Evolutionary conservation across 2,888 invertebrate genomes (phyloP), one percentile per base, ranked within the genome.

Genomic region (Ceramica pisi): DNA sequence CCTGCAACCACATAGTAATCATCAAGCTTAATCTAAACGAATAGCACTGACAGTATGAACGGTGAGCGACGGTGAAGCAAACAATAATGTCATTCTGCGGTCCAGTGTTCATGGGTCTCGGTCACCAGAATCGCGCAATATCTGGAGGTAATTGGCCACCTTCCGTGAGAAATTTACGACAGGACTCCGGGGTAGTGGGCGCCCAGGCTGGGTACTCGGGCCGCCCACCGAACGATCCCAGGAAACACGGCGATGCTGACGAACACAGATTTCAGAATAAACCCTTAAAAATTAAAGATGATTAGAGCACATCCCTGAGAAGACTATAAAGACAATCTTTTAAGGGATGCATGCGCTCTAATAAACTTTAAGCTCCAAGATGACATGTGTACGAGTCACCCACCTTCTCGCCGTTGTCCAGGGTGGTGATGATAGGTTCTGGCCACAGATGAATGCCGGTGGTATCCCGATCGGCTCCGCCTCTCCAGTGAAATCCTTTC

Each of bases 381-480:
- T 48, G 5, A 62, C 31, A 21, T 48, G 5, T 55, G 7, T 41
- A 41, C 9, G 2, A 26, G 23, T 41, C 8, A 57, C 60, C 12
- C 0, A 89, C 89, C 84, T 88, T 84, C 70, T 87, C 71, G 8
- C 84, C 86, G 19, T 72, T 74, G 16, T 68, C 94, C 78, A 97
- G 93, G 74, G 97, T 97, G 56, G 97, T 96, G 69, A 98, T 93
- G 91, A 98, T 98, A 51, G 99, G 97, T 89, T 99, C 98, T 26
- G 98, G 98, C 99, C 99, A 99, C n/a, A 90, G 97, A 31, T 99
- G 96, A 83, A 99, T 99, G 46, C 99, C 99, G 12, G 98, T 98
- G n/a, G 99, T 99, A 89, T 99, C 98, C 64, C 99, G 96, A 90
- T 99, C 98, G 1, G 98, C 98, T 14, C 99, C 99, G 1, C 99